Conservation (phyloP, 2,888 invertebrate species). For the Epiperipatus broadwayi region DNA sequence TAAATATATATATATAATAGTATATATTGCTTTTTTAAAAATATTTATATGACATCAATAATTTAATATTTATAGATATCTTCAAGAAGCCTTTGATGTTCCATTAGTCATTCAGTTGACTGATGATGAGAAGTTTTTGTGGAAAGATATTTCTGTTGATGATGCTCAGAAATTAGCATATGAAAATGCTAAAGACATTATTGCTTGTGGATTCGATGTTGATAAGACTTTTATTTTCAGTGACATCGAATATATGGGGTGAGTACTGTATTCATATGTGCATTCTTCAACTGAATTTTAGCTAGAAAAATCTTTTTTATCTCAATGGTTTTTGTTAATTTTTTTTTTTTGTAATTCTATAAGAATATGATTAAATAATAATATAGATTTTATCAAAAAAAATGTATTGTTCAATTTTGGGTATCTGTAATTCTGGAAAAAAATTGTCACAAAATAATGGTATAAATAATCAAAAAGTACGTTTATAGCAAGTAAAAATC, state of each 20-base stretch:
- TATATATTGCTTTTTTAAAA: too few relatives aligned
- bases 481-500: too few relatives aligned
- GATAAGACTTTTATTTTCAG: constrained; percentile 94
- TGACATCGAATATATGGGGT: constrained; percentile 85
- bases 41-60: too few relatives aligned
- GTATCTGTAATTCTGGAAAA: too few relatives aligned
- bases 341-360: not conserved
- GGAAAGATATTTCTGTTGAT: constrained; percentile 81
- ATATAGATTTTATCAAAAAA: too few relatives aligned
- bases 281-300: constrained; percentile 1
- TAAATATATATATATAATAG: too few relatives aligned
- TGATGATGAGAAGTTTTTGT: constrained; percentile 93
- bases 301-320: not conserved
- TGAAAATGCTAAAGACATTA: constrained; percentile 92
- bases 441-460: too few relatives aligned
- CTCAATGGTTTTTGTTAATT: not conserved
- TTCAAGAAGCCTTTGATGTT: constrained; percentile 89
- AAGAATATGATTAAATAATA: not conserved
- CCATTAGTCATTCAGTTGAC: constrained; percentile 90
- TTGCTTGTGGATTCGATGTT: constrained; percentile 81
- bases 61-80: constrained; percentile 53
- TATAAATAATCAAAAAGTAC: too few relatives aligned
- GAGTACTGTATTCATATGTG: constrained; percentile 23
- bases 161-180: constrained; percentile 59
- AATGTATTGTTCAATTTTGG: too few relatives aligned